These are phyloP conservation scores for Nephotettix cincticeps DNA, from an alignment of 1,140 invertebrate genomes.

Conservation along the genomic window DNA sequence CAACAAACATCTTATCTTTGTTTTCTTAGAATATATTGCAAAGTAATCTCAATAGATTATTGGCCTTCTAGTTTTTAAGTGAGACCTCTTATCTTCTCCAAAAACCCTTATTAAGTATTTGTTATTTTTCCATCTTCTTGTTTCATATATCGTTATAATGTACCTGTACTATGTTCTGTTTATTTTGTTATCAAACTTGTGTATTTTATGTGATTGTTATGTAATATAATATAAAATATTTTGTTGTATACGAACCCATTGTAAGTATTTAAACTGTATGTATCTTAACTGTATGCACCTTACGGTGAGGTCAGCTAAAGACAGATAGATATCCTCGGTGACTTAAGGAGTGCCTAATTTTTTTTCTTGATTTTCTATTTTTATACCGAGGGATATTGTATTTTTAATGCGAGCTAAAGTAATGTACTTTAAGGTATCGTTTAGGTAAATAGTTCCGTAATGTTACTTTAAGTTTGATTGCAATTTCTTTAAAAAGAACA, in stretches of 20 bases:
- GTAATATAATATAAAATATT: neutral
- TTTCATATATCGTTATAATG: neutral
- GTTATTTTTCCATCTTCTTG: neutral
- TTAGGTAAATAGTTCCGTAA: neutral
- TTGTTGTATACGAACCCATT: conserved; percentile 4
- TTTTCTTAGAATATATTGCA: no score
- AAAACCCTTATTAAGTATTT: no score
- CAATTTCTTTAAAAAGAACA: neutral
- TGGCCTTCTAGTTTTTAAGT: no score
- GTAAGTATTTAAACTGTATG: neutral
- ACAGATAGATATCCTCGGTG: neutral
- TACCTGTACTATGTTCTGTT: neutral
- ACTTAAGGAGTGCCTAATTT: conserved; percentile 1
- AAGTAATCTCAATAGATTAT: no score
- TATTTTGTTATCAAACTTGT: neutral
- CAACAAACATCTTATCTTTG: no score
- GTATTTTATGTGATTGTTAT: conserved; percentile 8
- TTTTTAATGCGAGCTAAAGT: neutral
- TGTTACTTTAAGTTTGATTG: neutral
- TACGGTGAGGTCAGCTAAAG: neutral
- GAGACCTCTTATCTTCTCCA: no score
- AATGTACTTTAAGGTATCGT: neutral
- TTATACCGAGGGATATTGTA: neutral
- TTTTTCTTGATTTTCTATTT: conserved; percentile 7
- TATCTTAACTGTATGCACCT: neutral